Evolutionary conservation across 1,140 invertebrate species (phyloP).

Genomic region (Halyomorpha halys): DNA sequence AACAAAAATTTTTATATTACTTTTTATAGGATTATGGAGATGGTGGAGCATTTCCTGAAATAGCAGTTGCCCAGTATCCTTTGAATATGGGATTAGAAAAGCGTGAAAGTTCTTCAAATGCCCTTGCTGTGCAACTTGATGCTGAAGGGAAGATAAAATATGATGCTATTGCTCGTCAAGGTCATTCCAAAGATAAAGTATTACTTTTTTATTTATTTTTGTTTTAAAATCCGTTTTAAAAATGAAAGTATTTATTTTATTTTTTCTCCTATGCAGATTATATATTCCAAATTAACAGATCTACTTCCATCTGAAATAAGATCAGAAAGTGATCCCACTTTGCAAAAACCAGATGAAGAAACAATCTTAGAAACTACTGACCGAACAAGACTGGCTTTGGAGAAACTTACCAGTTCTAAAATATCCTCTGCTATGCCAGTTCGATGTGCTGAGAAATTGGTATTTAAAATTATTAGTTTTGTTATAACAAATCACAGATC

Average conservation of each 20-base stretch:
- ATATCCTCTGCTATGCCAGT: slow-evolving; percentile 91
- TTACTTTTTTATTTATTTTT: slow-evolving; percentile 3
- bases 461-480: slow-evolving; percentile 30
- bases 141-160: slow-evolving; percentile 92
- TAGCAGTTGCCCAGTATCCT: slow-evolving; percentile 94
- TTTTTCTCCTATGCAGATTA: slow-evolving; percentile 52
- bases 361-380: slow-evolving; percentile 78
- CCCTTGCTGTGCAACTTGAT: slow-evolving; percentile 87
- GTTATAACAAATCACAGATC: too few species aligned
- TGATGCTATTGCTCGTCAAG: slow-evolving; percentile 88
- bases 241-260: neutral
- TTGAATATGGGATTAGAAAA: slow-evolving; percentile 70
- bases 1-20: slow-evolving; percentile 4
- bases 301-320: slow-evolving; percentile 86
- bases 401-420: slow-evolving; percentile 79
- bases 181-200: slow-evolving; percentile 91
- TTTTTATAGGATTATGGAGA: slow-evolving; percentile 65
- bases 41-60: slow-evolving; percentile 98
- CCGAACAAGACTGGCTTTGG: slow-evolving; percentile 67
- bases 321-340: slow-evolving; percentile 76
- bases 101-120: slow-evolving; percentile 71
- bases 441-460: slow-evolving; percentile 73
- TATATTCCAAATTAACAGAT: slow-evolving; percentile 92
- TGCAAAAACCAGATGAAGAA: slow-evolving; percentile 79
- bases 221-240: neutral